Evolutionary conservation across 2,797 vertebrate species (phyloP).

Genomic region (Argentina silus): DNA sequence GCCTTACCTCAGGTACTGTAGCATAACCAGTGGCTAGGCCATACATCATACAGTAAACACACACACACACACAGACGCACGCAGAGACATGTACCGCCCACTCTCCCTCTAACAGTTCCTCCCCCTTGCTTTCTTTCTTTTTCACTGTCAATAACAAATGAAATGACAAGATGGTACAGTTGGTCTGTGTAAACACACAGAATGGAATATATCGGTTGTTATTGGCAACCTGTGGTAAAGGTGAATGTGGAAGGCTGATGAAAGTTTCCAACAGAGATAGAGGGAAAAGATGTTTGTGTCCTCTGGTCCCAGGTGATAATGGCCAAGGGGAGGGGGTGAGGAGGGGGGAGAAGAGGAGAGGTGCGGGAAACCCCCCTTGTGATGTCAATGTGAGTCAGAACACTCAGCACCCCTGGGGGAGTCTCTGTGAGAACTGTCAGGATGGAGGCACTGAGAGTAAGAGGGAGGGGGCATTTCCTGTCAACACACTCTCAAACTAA

Average conservation of each 20-base stretch:
- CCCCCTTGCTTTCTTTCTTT: not conserved
- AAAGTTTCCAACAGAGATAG: slow-evolving; percentile 42
- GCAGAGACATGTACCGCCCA: not conserved
- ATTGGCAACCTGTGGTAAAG: slow-evolving; percentile 48
- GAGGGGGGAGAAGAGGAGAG: not conserved
- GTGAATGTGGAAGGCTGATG: slow-evolving; percentile 7
- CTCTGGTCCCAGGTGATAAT: not conserved
- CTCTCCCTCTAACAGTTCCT: too few relatives aligned
- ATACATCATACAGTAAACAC: slow-evolving; percentile 8
- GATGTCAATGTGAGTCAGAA: slow-evolving; percentile 1
- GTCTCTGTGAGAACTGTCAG: not conserved
- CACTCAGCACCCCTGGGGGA: not conserved
- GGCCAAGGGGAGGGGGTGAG: not conserved
- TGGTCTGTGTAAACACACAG: slow-evolving; percentile 56
- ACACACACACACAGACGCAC: slow-evolving; percentile 9
- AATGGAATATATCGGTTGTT: slow-evolving; percentile 55
- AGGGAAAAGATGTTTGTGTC: not conserved
- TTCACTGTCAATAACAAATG: too few relatives aligned
- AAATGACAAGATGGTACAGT: slow-evolving; percentile 9
- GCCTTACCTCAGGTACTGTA: not conserved
- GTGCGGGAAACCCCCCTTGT: not conserved
- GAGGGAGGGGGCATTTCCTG: slow-evolving; percentile 21
- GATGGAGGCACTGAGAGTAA: not conserved
- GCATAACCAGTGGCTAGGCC: slow-evolving; percentile 1
- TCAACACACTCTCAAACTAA: slow-evolving; percentile 20